Conservation (phyloP, 2,888 invertebrate species). For the Eristalis intricaria region DNA sequence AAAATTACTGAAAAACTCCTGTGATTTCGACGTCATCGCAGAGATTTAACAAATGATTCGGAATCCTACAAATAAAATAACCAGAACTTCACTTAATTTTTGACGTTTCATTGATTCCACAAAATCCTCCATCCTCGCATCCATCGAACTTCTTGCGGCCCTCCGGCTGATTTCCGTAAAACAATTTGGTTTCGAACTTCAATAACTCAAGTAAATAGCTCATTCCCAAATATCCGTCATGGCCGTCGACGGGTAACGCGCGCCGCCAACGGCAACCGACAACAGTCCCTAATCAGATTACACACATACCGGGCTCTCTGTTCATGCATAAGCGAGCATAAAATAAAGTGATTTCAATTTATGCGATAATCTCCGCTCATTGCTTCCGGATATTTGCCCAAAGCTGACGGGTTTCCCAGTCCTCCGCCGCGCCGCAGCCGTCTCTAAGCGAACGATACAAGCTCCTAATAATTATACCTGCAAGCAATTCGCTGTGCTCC, state of each 20-base stretch:
- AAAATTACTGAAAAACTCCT: too few species aligned
- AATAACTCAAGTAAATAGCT: neutral
- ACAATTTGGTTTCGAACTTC: neutral
- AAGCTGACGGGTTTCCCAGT: slow-evolving; percentile 28
- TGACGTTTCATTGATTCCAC: too few species aligned
- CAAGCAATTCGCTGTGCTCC: slow-evolving; percentile 17
- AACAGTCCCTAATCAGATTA: slow-evolving; percentile 50
- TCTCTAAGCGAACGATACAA: neutral
- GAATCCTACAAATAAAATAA: too few species aligned
- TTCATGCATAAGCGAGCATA: slow-evolving; percentile 40
- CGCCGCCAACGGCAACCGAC: neutral
- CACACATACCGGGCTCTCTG: slow-evolving; percentile 5
- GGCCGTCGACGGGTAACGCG: too few species aligned
- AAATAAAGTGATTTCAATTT: slow-evolving; percentile 65
- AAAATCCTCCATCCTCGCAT: too few species aligned
- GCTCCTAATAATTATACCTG: slow-evolving; percentile 50
- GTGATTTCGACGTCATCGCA: neutral
- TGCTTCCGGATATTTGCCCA: slow-evolving; percentile 63
- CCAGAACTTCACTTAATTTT: too few species aligned
- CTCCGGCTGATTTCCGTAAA: neutral
- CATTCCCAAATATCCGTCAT: neutral
- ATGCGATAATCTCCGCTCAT: slow-evolving; percentile 64
- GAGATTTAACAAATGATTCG: neutral
- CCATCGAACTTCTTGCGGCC: neutral
- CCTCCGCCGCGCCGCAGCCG: neutral